Base-by-base conservation (phyloP, 2,797 vertebrate species). In the Enteromius trimaculatus region DNA sequence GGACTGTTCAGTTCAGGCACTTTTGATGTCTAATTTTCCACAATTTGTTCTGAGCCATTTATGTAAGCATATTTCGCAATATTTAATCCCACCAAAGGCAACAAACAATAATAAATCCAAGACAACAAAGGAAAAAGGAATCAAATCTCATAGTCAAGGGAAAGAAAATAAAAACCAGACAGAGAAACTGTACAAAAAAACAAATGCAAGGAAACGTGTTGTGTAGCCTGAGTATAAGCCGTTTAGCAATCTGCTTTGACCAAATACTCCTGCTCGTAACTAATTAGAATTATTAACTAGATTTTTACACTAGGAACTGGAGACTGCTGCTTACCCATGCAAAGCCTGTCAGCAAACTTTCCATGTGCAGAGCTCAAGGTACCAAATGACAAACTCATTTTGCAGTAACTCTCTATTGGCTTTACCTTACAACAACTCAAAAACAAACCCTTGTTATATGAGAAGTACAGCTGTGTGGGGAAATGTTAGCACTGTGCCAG, bases 381-480 rank as follows among this genome's bases (percentile, higher is more conserved):
- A 90, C 89, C 86, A 90, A 90, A 90, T 86, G 68, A 86, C 69
- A 85, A 78, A 81, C 88, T 87, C 80, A 65, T 74, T 84, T 87
- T 87, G 69, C 80, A 80, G 86, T 86, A 87, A 87, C 83, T 88
- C 87, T 90, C 86, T 60, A 65, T 51, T 89, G 90, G 86, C 87
- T 88, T 80, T 31, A 84, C 76, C 78, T 79, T 78, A 29, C 74
- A 87, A 83, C 71, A 91, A 87, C 89, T 90, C 88, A 87, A 86
- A 91, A 91, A 91, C 84, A 82, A 87, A 60, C 9, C 34, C 83
- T 86, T 31, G 86, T 90, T 90, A 92, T 89, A 89, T n/a, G 69
- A 92, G 88, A 88, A 86, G 88, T 86, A 87, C 91, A 91, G 89
- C 91, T 90, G 92, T 82, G 69, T 74, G 39, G 42, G 51, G 72